Conservation (phyloP, 2,888 invertebrate genomes). For the Schizaphis graminum region DNA sequence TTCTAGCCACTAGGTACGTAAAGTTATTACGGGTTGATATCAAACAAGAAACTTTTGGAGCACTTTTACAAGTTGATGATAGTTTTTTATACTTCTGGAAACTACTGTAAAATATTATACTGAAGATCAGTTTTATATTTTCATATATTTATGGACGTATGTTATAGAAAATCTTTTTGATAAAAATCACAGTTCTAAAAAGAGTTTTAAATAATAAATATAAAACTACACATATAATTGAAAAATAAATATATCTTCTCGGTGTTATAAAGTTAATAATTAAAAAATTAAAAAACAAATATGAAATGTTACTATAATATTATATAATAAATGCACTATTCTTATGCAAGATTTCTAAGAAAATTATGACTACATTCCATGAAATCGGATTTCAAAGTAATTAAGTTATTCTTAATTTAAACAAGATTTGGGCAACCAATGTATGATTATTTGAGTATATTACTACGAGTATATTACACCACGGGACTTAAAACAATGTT, state of each 20-base stretch:
- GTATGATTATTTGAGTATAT: background rate
- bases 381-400: too few species aligned
- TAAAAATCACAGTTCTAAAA: background rate
- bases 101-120: background rate
- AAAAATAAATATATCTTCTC: background rate
- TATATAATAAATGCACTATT: too few species aligned
- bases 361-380: too few species aligned
- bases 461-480: background rate
- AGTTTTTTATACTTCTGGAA: background rate
- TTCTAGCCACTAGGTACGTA: background rate
- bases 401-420: too few species aligned
- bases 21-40: background rate
- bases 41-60: background rate
- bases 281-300: background rate
- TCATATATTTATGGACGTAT: background rate
- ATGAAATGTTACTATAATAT: background rate
- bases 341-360: too few species aligned
- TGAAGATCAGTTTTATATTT: background rate
- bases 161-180: background rate
- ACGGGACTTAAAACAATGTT: background rate
- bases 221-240: background rate
- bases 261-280: background rate
- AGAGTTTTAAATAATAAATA: background rate
- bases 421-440: background rate
- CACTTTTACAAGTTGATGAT: background rate